Percentiles rank a stretch among this genome's conserved stretches.
Conservation (phyloP, 2,113 vertebrate species). For the Hyperoodon ampullatus region DNA sequence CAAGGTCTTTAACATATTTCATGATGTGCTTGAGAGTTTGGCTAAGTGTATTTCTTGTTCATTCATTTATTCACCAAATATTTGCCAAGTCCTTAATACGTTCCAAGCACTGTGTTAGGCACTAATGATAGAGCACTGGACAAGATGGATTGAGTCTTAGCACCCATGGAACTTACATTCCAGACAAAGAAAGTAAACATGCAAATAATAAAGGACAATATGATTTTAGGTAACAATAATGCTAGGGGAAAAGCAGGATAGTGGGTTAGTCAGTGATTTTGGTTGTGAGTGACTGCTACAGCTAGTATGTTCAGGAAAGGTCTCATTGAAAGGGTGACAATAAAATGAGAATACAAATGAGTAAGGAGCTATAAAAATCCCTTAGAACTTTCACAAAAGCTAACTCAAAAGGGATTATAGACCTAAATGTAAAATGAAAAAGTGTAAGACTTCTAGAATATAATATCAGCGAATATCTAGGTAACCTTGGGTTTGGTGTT, state of each 20-base stretch:
- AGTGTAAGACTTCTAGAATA: not conserved
- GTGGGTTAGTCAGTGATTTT: not conserved
- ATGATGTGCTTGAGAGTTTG: not conserved
- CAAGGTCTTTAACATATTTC: not conserved
- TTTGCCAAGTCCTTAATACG: not conserved
- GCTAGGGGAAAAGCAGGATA: not conserved
- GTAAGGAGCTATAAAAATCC: not conserved
- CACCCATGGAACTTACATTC: not conserved
- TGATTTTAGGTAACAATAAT: not conserved
- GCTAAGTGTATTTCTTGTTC: not conserved
- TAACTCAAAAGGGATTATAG: not conserved
- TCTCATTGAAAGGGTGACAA: not conserved
- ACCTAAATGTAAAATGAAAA: slow-evolving; percentile 6
- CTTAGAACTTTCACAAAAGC: not conserved
- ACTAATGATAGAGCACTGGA: not conserved
- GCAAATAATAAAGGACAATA: not conserved
- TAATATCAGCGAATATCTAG: not conserved
- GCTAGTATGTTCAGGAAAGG: not conserved
- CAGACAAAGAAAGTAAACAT: not conserved
- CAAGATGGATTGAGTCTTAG: not conserved
- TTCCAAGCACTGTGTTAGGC: not conserved
- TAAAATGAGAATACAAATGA: not conserved
- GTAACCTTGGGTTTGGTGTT: not conserved
- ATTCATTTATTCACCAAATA: slow-evolving; percentile 9
- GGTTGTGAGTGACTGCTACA: not conserved